These are phyloP conservation scores for Eucidaris tribuloides DNA, from an alignment of 35 echinoderm and acorn worm species.

Conservation along the genomic window DNA sequence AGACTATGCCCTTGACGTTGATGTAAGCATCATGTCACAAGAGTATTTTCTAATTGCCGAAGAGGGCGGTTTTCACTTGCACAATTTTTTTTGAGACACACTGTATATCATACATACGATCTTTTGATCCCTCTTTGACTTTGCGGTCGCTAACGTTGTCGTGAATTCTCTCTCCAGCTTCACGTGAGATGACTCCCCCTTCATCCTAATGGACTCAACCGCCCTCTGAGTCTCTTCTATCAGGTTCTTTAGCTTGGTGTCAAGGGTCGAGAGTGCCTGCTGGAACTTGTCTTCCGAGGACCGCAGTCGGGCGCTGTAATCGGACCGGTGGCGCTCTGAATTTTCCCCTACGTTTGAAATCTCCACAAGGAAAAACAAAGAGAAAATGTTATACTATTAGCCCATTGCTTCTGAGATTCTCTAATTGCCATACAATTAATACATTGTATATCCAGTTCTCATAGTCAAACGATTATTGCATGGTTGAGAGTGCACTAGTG, in stretches of 20 bases:
- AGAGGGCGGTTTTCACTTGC: no score
- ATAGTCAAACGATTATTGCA: no score
- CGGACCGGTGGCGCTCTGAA: not conserved
- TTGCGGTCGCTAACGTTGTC: not conserved
- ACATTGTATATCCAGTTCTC: no score
- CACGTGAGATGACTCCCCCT: not conserved
- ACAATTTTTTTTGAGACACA: no score
- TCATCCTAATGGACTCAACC: not conserved
- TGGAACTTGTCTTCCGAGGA: slow-evolving; percentile 17
- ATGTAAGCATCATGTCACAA: no score
- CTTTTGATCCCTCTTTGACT: not conserved
- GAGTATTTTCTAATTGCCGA: no score
- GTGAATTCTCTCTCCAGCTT: slow-evolving; percentile 21
- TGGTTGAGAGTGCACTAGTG: no score
- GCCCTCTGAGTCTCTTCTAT: not conserved
- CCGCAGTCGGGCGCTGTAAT: not conserved
- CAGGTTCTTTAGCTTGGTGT: slow-evolving; percentile 1
- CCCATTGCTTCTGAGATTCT: no score
- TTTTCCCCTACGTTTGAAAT: slow-evolving; percentile 5
- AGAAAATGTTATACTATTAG: no score
- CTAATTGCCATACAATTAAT: no score
- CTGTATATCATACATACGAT: not conserved
- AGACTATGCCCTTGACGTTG: no score
- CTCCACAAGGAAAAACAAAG: not conserved
- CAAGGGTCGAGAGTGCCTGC: not conserved